Conservation (phyloP, 2,797 vertebrate species). For the Enteromius afrohamiltoni region DNA sequence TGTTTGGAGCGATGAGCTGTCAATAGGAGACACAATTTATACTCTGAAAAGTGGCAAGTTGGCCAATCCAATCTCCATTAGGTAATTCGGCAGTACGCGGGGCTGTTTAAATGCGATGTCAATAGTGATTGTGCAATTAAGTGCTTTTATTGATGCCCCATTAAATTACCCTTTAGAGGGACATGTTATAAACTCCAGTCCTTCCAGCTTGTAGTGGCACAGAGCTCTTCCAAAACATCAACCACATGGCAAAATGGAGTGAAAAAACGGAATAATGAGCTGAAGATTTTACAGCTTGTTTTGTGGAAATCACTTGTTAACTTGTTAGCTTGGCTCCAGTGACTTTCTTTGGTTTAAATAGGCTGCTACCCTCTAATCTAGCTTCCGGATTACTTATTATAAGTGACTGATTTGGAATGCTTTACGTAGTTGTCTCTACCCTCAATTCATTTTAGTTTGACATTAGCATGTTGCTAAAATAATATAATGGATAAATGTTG, state of each 20-base stretch:
- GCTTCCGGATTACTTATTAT: neutral
- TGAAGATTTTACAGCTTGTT: neutral
- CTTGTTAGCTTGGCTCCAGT: neutral
- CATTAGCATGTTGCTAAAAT: neutral
- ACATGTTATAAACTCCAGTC: conserved; percentile 67
- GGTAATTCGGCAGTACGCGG: conserved; percentile 85
- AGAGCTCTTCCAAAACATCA: conserved; percentile 34
- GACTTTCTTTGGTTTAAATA: neutral
- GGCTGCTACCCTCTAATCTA: neutral
- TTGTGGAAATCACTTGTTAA: conserved; percentile 11
- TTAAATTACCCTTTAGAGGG: conserved; percentile 78
- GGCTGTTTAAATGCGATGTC: conserved; percentile 91
- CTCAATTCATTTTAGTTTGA: neutral
- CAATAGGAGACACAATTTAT: conserved; percentile 83
- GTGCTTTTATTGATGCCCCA: conserved; percentile 88
- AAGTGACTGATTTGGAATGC: neutral
- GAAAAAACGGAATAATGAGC: conserved; percentile 11
- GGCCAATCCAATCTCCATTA: conserved; percentile 88
- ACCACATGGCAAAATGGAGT: conserved; percentile 14
- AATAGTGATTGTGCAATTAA: conserved; percentile 93
- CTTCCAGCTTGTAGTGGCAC: conserved; percentile 49
- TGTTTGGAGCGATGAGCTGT: conserved; percentile 26
- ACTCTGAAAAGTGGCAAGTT: conserved; percentile 77
- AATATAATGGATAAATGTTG: neutral
- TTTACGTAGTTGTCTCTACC: neutral